Evolutionary conservation across 2,888 invertebrate genomes (phyloP).

Genomic region (Cephus runcator): DNA sequence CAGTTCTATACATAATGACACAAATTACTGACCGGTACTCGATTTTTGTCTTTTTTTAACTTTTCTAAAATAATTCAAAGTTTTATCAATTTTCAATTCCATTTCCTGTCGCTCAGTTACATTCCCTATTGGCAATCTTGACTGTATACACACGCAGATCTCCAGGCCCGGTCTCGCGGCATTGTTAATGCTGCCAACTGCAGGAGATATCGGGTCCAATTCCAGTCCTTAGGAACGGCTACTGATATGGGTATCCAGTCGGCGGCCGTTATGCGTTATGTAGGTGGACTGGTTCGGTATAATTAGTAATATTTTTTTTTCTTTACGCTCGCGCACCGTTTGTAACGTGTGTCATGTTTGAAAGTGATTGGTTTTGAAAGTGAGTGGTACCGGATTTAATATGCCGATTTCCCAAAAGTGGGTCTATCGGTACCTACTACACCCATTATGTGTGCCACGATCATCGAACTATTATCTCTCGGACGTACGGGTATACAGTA

Average conservation of each 20-base stretch:
- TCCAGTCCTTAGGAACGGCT: conserved; percentile 2
- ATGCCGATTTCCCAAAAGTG: background rate
- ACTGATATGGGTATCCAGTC: conserved; percentile 13
- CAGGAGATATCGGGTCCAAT: conserved; percentile 16
- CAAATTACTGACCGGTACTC: background rate
- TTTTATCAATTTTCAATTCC: background rate
- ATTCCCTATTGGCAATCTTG: conserved; percentile 10
- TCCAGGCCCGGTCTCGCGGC: conserved; percentile 22
- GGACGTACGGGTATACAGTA: background rate
- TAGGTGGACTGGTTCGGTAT: conserved; percentile 21
- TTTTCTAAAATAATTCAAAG: background rate
- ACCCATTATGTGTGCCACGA: background rate
- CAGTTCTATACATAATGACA: background rate
- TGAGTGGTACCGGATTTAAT: background rate
- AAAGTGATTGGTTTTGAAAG: conserved; percentile 12
- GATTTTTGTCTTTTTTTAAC: background rate
- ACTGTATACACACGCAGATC: conserved; percentile 21
- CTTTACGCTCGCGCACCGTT: conserved; percentile 26
- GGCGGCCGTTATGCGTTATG: conserved; percentile 13
- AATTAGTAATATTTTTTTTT: conserved; percentile 24
- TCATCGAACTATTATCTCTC: background rate
- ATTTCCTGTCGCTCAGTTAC: conserved; percentile 3
- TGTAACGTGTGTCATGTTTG: conserved; percentile 10
- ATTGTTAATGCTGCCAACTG: conserved; percentile 25
- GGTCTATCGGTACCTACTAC: background rate